These are phyloP conservation scores for Etheostoma spectabile DNA, from an alignment of 2,113 vertebrate genomes.

Conservation along the genomic window DNA sequence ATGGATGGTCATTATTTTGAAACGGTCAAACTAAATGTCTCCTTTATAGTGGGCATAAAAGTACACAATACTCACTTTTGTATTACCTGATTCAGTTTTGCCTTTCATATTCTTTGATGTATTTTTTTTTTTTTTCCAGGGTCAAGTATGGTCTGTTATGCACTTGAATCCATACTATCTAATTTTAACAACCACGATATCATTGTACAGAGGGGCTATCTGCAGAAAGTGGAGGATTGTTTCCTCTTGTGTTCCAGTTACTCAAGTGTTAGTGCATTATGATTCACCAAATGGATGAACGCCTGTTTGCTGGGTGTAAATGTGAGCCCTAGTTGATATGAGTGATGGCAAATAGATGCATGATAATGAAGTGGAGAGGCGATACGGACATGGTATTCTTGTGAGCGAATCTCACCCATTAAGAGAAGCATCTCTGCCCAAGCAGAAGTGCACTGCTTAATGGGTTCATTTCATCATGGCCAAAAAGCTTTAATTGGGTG, in stretches of 20 bases:
- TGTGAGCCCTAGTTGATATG: slow-evolving; percentile 57
- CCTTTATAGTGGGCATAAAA: not conserved
- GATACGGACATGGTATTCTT: slow-evolving; percentile 50
- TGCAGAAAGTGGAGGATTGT: not conserved
- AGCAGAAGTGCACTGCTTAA: slow-evolving; percentile 74
- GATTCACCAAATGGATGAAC: slow-evolving; percentile 68
- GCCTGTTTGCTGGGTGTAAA: slow-evolving; percentile 38
- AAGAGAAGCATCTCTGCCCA: slow-evolving; percentile 65
- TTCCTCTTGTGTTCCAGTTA: slow-evolving; percentile 51
- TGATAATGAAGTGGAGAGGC: slow-evolving; percentile 69
- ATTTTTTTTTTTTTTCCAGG: not conserved
- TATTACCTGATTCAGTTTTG: not conserved
- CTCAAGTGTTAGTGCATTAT: slow-evolving; percentile 55
- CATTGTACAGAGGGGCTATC: not conserved
- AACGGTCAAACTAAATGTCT: not conserved
- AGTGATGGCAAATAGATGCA: slow-evolving; percentile 68
- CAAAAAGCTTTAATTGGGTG: slow-evolving; percentile 76
- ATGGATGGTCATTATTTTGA: not conserved
- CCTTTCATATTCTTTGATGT: slow-evolving; percentile 9
- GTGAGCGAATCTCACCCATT: slow-evolving; percentile 65
- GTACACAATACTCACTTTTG: not conserved
- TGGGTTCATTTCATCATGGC: slow-evolving; percentile 77
- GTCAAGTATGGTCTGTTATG: slow-evolving; percentile 29
- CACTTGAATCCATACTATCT: slow-evolving; percentile 23
- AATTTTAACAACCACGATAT: slow-evolving; percentile 18